A percentile compares a stretch with the other conserved stretches of the same genome.
phyloP scores from a whole-genome alignment of 2,888 invertebrate species.

The Buathra laborator region DNA sequence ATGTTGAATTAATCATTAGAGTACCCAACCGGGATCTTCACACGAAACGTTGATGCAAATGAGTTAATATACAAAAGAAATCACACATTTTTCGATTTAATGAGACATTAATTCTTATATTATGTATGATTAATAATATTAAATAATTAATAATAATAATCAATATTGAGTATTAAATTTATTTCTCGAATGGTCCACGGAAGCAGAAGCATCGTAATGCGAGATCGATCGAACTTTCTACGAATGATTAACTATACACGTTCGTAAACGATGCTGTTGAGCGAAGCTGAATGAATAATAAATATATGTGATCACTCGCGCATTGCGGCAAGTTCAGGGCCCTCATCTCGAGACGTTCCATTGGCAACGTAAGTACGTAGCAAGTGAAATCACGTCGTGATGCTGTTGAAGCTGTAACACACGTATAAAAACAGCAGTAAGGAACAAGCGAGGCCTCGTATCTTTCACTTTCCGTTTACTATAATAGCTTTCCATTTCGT shows the following conservation, averaged over 20 bases:
- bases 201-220: neutral
- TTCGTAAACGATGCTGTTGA: neutral
- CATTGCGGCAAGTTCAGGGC: constrained; percentile 44
- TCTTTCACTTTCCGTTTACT: constrained; percentile 77
- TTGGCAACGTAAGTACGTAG: constrained; percentile 9
- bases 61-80: no score
- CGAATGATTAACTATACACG: neutral
- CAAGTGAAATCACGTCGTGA: constrained; percentile 55
- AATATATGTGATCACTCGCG: neutral
- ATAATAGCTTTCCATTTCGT: constrained; percentile 76
- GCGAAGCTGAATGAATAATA: neutral
- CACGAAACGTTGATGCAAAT: no score
- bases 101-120: neutral
- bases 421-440: neutral
- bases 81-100: no score
- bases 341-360: constrained; percentile 40
- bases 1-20: no score
- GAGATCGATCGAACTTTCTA: constrained; percentile 10
- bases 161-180: no score
- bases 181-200: neutral
- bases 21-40: no score
- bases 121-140: neutral
- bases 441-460: constrained; percentile 55
- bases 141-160: neutral
- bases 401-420: constrained; percentile 21